phyloP scores from a whole-genome alignment of 2,888 invertebrate species.

The Apotomis betuletana region DNA sequence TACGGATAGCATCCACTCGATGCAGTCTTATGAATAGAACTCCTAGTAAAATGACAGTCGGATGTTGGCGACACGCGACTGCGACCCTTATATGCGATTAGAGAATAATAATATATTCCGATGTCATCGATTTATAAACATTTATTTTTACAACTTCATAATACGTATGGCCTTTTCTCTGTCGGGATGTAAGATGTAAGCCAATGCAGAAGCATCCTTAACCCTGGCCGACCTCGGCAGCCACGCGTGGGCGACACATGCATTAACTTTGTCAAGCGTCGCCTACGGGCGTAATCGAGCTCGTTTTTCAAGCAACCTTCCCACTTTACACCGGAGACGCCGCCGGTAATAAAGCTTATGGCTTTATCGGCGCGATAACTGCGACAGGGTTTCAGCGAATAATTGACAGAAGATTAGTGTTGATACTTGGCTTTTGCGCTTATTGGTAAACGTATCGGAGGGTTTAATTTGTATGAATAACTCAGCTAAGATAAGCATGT shows the following conservation, averaged over 20 bases:
- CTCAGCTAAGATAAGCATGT: neutral
- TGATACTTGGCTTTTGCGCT: neutral
- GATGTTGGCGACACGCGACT: too few relatives aligned
- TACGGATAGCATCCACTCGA: too few relatives aligned
- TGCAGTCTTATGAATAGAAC: too few relatives aligned
- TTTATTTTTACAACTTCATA: too few relatives aligned
- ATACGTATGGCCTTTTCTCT: too few relatives aligned
- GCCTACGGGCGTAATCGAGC: slow-evolving; percentile 45
- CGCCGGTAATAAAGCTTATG: slow-evolving; percentile 34
- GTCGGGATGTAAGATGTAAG: neutral
- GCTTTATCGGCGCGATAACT: slow-evolving; percentile 31
- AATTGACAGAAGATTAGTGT: slow-evolving; percentile 44
- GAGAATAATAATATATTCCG: too few relatives aligned
- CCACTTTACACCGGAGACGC: slow-evolving; percentile 18
- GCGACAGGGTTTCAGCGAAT: slow-evolving; percentile 38
- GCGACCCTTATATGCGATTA: too few relatives aligned
- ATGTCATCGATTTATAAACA: too few relatives aligned
- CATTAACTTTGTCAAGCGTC: slow-evolving; percentile 53
- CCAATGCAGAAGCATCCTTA: slow-evolving; percentile 8
- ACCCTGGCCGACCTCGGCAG: slow-evolving; percentile 30
- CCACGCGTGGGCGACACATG: slow-evolving; percentile 50
- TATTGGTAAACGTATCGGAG: slow-evolving; percentile 22
- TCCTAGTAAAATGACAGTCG: too few relatives aligned
- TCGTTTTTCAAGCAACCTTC: slow-evolving; percentile 44
- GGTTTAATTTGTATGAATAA: slow-evolving; percentile 24